These are phyloP conservation scores for Nomada fabriciana DNA, from an alignment of 2,888 invertebrate genomes.

Conservation along the genomic window DNA sequence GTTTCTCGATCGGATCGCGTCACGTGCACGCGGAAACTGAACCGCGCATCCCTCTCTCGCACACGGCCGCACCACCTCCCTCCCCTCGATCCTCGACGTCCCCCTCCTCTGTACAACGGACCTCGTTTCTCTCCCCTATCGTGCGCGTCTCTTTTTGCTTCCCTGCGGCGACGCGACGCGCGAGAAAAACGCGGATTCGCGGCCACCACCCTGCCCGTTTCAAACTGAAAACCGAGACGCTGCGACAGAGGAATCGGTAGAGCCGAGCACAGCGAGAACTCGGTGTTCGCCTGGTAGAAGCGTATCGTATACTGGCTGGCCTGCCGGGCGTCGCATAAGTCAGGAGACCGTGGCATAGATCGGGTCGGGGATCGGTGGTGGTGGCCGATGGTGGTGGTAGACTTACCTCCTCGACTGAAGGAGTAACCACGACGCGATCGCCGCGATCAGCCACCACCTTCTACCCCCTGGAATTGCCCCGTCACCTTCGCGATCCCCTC, in stretches of 20 bases:
- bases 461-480: conserved; percentile 47
- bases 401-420: conserved; percentile 55
- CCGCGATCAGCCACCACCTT: conserved; percentile 64
- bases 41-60: conserved; percentile 62
- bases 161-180: conserved; percentile 24
- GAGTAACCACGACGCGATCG: conserved; percentile 66
- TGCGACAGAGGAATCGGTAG: conserved; percentile 29
- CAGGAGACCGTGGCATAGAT: conserved; percentile 72
- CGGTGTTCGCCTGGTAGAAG: conserved; percentile 77
- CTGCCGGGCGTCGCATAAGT: conserved; percentile 73
- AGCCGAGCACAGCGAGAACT: conserved; percentile 50
- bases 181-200: conserved; percentile 42
- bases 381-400: conserved; percentile 65
- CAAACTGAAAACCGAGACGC: conserved; percentile 16
- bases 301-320: conserved; percentile 79
- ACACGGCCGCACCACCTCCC: conserved; percentile 42
- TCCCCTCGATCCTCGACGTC: conserved; percentile 22
- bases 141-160: conserved; percentile 21
- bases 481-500: conserved; percentile 51
- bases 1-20: conserved; percentile 68
- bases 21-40: conserved; percentile 77
- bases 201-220: conserved; percentile 3
- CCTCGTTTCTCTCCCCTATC: conserved; percentile 23
- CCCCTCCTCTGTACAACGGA: not conserved
- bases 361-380: conserved; percentile 63